Percentiles rank a stretch among this genome's conserved stretches.
Conservation (phyloP, 1,140 invertebrate genomes). For the Tetramorium parvispinum region DNA sequence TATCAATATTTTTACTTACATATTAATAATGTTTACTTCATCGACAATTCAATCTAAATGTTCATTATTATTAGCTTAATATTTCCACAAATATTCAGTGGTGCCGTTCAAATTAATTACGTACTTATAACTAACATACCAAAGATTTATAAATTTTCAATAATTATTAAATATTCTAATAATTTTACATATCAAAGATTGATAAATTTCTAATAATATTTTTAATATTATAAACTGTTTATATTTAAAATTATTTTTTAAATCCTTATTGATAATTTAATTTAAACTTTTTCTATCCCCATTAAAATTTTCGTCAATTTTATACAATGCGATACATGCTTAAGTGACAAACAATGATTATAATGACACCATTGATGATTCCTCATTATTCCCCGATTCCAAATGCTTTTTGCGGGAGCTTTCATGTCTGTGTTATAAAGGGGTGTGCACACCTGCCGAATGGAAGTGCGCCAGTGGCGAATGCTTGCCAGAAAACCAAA, state of each 20-base stretch:
- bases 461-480: slow-evolving; percentile 87
- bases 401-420: slow-evolving; percentile 75
- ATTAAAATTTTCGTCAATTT: background rate
- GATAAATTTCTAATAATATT: background rate
- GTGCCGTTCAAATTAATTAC: background rate
- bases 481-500: slow-evolving; percentile 88
- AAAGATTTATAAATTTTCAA: background rate
- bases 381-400: slow-evolving; percentile 16
- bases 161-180: background rate
- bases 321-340: background rate
- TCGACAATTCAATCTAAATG: slow-evolving; percentile 7
- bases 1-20: background rate
- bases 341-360: background rate
- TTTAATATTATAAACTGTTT: background rate
- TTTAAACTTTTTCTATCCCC: background rate
- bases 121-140: background rate
- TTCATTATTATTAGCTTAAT: background rate
- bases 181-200: background rate
- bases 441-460: slow-evolving; percentile 78
- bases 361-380: slow-evolving; percentile 12
- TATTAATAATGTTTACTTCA: background rate
- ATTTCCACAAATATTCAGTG: slow-evolving; percentile 4
- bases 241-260: background rate
- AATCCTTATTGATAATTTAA: background rate
- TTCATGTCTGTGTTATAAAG: slow-evolving; percentile 83